Evolutionary conservation across 2,888 invertebrate genomes (phyloP), one percentile per base, ranked within the genome.

Genomic region (Branchipolynoe longqiensis): DNA sequence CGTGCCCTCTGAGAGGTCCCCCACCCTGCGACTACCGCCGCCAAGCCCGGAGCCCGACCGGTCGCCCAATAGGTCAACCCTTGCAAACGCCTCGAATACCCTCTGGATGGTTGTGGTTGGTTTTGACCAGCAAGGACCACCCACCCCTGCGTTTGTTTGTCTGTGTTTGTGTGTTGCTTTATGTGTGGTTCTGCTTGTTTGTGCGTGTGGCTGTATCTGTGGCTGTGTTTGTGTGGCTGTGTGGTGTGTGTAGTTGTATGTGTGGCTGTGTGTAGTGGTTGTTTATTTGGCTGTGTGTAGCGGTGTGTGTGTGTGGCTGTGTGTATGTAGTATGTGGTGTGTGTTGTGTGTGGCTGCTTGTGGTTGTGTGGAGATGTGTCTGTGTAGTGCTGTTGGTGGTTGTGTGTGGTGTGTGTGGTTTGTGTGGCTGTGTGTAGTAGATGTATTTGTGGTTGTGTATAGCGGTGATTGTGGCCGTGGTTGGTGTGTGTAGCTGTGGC

Each of bases 1-100:
- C 36, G 38, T 38, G 69, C 14, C 69, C 36, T 25, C 62, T 25
- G 62, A 69, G 38, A 69, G 69, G 69, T 69, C 69, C 69, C 69
- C 69, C 69, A 69, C 69, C 69, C 69, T 69, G 69, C 36, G 33
- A 38, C 36, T 33, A n/a, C 36, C 18, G 48, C 8, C 18, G n/a
- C n/a, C n/a, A 18, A 48, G 48, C 8, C 8, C 18, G 58, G 58
- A n/a, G 12, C 22, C 4, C 22, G n/a, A 14, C 22, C 36, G 12
- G 14, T 36, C 18, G 36, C 38, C 69, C 36, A 33, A 38, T 38
- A 69, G 69, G 38, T 69, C 69, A 14, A 33, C 69, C 14, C 69
- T 33, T 22, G 38, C 36, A 22, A 69, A 69, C 22, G 69, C 69
- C 69, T 69, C 69, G 22, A 69, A 69, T 1, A 69, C 69, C 25